Evolutionary conservation across 1,140 invertebrate genomes (phyloP), one percentile per base, ranked within the genome.

Genomic region (Epicauta chinensis): DNA sequence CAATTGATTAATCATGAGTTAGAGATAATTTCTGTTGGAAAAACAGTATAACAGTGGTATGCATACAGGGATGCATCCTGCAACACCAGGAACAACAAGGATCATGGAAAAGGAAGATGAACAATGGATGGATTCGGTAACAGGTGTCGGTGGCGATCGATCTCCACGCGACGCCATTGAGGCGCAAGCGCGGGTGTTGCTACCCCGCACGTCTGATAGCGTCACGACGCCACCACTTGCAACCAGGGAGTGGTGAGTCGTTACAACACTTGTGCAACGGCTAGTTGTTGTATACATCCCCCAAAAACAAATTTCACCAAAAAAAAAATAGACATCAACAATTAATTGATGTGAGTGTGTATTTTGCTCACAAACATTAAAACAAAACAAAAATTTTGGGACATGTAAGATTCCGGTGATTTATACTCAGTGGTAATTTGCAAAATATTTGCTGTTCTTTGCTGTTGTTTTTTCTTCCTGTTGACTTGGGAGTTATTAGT

Each of bases 141-240:
- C 67, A 69, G 67, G 67, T 69, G 67, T 67, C 65, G 65, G 64
- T 62, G n/a, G 52, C 46, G 58, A 63, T 65, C 63, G 65, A 66
- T 68, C 59, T 49, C 51, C 56, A 56, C 60, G 59, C 61, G 58
- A 38, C 35, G 56, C 46, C 37, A 44, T 23, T 23, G 31, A 13
- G 31, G 53, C 61, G 63, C 63, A 45, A 53, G 61, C 62, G 62
- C 61, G 37, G 14, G 45, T 52, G 55, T 53, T 45, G 44, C 58
- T 56, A 49, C 50, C 61, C 59, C 61, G 58, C 59, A 23, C 38
- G 51, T 38, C 32, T 16, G 15, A 13, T 37, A 36, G 16, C 58
- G 62, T 57, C 63, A 55, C 51, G 62, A 60, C 62, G 55, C 59
- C 15, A 55, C 54, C 60, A 60, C 50, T 55, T 50, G 53, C 63